Percentiles rank a stretch among this genome's conserved stretches.
These are phyloP conservation scores for Sesamia nonagrioides DNA, from an alignment of 1,140 invertebrate genomes.

Conservation along the genomic window DNA sequence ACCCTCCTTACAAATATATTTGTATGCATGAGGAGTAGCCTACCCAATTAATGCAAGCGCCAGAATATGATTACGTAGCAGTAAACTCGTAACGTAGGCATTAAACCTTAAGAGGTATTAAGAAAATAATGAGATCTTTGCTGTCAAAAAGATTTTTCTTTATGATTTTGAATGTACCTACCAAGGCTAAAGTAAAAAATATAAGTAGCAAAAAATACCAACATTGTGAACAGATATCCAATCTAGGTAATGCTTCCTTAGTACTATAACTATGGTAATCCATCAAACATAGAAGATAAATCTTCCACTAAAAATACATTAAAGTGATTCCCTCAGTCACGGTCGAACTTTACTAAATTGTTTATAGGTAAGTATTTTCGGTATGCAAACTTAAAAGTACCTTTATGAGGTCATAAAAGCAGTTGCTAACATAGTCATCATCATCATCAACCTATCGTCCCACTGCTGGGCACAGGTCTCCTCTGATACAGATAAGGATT, in stretches of 20 bases:
- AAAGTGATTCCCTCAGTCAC: background rate
- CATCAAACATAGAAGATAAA: slow-evolving; percentile 10
- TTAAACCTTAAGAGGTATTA: no score
- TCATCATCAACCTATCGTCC: no score
- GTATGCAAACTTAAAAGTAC: background rate
- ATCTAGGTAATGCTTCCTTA: slow-evolving; percentile 17
- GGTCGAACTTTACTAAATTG: background rate
- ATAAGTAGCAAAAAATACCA: background rate
- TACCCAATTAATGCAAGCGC: background rate
- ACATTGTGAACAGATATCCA: background rate
- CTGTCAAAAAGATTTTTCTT: no score
- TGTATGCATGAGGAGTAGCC: background rate
- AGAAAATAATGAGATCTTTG: no score
- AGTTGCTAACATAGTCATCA: no score
- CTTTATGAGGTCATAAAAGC: no score
- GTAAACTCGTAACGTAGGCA: no score
- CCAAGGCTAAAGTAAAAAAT: no score
- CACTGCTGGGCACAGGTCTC: no score
- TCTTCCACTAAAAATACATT: background rate
- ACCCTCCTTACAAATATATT: background rate
- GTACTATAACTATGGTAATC: slow-evolving; percentile 6
- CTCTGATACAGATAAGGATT: no score
- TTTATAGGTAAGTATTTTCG: background rate
- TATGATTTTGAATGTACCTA: no score
- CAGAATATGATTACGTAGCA: background rate